These are phyloP conservation scores for Diadema setosum DNA, from an alignment of 35 echinoderm and acorn worm genomes.

Conservation along the genomic window DNA sequence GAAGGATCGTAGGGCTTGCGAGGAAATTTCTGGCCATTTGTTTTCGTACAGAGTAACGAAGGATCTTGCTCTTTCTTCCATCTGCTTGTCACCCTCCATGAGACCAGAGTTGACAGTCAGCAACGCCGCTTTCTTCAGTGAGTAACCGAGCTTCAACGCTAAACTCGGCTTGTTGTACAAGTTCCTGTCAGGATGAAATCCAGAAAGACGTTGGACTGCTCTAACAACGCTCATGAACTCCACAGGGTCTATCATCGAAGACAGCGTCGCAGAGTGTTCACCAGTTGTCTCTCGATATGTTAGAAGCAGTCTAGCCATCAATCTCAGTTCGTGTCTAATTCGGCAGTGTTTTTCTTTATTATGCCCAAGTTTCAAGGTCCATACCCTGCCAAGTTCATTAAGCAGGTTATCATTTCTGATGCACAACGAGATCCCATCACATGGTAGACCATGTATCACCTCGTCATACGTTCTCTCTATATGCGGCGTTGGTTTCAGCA, in stretches of 20 bases:
- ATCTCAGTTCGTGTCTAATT: neutral
- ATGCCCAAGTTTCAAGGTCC: neutral
- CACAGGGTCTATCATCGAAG: neutral
- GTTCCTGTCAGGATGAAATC: neutral
- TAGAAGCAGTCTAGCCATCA: neutral
- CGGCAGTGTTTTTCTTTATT: neutral
- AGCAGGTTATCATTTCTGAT: neutral
- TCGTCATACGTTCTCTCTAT: neutral
- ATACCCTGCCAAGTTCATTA: neutral
- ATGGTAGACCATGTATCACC: neutral
- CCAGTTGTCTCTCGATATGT: neutral
- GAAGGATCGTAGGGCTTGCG: neutral
- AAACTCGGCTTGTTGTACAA: neutral
- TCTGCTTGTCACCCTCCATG: neutral
- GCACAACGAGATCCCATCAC: neutral
- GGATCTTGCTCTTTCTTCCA: neutral
- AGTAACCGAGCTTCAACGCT: neutral
- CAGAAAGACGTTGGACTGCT: neutral
- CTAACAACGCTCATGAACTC: neutral
- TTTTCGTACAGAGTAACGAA: neutral
- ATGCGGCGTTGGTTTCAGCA: neutral
- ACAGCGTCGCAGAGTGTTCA: neutral
- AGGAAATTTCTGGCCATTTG: neutral
- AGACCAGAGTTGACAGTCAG: neutral
- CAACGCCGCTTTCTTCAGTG: neutral